These are phyloP conservation scores for Scaptomyza flava DNA, from an alignment of 2,888 invertebrate species.

Conservation along the genomic window DNA sequence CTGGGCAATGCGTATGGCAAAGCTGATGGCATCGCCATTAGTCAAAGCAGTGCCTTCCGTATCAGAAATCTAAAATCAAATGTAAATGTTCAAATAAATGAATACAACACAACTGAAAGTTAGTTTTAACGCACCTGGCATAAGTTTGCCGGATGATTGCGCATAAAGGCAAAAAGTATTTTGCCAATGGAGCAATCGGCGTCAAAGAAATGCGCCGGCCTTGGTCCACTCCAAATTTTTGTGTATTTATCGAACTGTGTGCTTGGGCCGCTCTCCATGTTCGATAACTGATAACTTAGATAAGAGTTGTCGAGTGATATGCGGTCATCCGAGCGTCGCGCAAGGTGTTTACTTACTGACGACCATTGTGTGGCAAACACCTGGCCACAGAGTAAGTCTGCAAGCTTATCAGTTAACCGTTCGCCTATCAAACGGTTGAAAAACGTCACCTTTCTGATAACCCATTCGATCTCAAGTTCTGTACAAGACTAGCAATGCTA, in stretches of 20 bases:
- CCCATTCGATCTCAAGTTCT: slow-evolving; percentile 38
- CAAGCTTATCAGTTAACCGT: slow-evolving; percentile 54
- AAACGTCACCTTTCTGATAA: slow-evolving; percentile 59
- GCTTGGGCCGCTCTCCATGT: slow-evolving; percentile 68
- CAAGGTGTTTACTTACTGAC: slow-evolving; percentile 59
- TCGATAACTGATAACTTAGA: slow-evolving; percentile 45
- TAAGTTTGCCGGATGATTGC: slow-evolving; percentile 75
- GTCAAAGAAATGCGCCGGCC: slow-evolving; percentile 77
- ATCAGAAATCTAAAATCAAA: slow-evolving; percentile 75
- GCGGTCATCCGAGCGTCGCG: slow-evolving; percentile 48
- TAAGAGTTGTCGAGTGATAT: slow-evolving; percentile 42
- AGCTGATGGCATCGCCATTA: slow-evolving; percentile 76
- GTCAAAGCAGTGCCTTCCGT: slow-evolving; percentile 78
- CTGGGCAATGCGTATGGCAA: slow-evolving; percentile 82
- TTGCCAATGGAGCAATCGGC: slow-evolving; percentile 81
- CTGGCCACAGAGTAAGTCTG: slow-evolving; percentile 17
- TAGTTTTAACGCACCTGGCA: slow-evolving; percentile 68
- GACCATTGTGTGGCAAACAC: slow-evolving; percentile 31
- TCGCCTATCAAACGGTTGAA: slow-evolving; percentile 54
- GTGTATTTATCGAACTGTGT: slow-evolving; percentile 81
- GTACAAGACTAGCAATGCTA: slow-evolving; percentile 31
- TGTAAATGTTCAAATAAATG: neutral
- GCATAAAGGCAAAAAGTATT: slow-evolving; percentile 80
- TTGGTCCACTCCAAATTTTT: slow-evolving; percentile 82
- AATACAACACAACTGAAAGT: neutral